Evolutionary conservation across 2,113 vertebrate species (phyloP).

Genomic region (Cyrtonyx montezumae): DNA sequence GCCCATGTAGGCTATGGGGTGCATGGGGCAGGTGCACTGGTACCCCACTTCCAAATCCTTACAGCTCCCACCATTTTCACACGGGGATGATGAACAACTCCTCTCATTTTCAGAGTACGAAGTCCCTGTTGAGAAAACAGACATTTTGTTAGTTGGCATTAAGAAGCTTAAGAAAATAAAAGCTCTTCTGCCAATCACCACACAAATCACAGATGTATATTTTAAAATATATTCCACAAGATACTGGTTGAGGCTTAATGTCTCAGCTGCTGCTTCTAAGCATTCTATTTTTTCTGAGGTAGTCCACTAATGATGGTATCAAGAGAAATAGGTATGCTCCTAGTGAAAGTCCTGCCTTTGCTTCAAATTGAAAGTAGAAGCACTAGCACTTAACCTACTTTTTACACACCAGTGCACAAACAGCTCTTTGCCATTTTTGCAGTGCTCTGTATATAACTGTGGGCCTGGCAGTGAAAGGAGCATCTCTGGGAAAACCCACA

Average conservation of each 20-base stretch:
- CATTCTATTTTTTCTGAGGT: not conserved
- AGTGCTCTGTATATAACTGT: fast-evolving
- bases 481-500: not conserved
- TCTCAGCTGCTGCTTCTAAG: not conserved
- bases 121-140: conserved; percentile 64
- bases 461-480: not conserved
- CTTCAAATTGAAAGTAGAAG: not conserved
- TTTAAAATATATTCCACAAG: not conserved
- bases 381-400: not conserved
- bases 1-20: conserved; percentile 75
- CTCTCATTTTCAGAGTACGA: conserved; percentile 73
- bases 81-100: conserved; percentile 82
- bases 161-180: not conserved
- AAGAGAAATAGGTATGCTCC: not conserved
- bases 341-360: not conserved
- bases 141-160: not conserved
- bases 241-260: not conserved
- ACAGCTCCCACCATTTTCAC: conserved; percentile 85
- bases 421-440: not conserved
- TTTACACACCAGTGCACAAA: not conserved
- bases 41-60: conserved; percentile 73
- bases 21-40: conserved; percentile 77
- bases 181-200: no score
- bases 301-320: not conserved
- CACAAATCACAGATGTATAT: fast-evolving